These are phyloP conservation scores for Parnassius smintheus DNA, from an alignment of 2,888 invertebrate genomes.

Conservation along the genomic window DNA sequence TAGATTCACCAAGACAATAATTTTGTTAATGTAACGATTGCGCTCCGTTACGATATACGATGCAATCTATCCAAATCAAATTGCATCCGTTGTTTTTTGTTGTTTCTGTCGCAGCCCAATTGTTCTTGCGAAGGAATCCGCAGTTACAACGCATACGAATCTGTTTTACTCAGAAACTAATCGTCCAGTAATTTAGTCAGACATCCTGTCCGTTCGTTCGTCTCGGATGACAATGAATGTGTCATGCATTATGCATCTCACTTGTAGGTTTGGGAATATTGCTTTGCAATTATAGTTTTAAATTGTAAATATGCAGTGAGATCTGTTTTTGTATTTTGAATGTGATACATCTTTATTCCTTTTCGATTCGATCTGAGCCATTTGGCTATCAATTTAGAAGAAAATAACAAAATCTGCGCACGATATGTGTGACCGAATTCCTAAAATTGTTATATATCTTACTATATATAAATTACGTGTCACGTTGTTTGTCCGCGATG, in stretches of 20 bases:
- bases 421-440: too few relatives aligned
- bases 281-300: slow-evolving; percentile 27
- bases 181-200: slow-evolving; percentile 69
- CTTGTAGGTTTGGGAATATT: slow-evolving; percentile 30
- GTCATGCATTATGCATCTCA: slow-evolving; percentile 50
- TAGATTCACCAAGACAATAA: background rate
- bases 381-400: too few relatives aligned
- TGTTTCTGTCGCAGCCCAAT: slow-evolving; percentile 23
- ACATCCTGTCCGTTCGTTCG: slow-evolving; percentile 51
- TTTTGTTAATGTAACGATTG: slow-evolving; percentile 1
- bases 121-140: slow-evolving; percentile 31
- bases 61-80: slow-evolving; percentile 32
- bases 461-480: too few relatives aligned
- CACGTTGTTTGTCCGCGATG: too few relatives aligned
- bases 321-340: too few relatives aligned
- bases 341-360: too few relatives aligned
- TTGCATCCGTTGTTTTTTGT: slow-evolving; percentile 37
- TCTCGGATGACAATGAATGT: slow-evolving; percentile 44
- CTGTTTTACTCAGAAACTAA: slow-evolving; percentile 66
- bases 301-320: background rate
- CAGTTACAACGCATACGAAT: slow-evolving; percentile 42
- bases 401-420: too few relatives aligned
- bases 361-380: too few relatives aligned
- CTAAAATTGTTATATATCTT: too few relatives aligned
- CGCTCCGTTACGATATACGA: slow-evolving; percentile 18